These are phyloP conservation scores for Anser brachyrhynchus DNA, from an alignment of 2,113 vertebrate species.

Conservation along the genomic window DNA sequence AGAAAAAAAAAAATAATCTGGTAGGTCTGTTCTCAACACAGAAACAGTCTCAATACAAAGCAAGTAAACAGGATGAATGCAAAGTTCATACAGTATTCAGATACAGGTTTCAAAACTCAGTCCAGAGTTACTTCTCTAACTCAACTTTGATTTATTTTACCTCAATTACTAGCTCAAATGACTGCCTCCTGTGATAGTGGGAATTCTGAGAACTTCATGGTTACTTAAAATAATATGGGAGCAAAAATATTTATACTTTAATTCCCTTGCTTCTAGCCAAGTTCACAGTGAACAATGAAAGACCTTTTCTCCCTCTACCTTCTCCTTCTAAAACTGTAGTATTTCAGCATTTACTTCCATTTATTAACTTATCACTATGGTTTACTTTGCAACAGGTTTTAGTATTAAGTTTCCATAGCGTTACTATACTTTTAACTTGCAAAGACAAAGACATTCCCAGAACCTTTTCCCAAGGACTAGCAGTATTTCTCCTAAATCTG, in stretches of 20 bases:
- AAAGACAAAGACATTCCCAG: not conserved
- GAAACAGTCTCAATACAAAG: not conserved
- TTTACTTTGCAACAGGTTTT: not conserved
- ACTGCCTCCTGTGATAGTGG: accelerated
- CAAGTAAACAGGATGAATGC: not conserved
- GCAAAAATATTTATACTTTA: not conserved
- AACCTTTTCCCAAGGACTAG: not conserved
- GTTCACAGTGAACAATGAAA: not conserved
- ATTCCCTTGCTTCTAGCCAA: not conserved
- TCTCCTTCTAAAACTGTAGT: not conserved
- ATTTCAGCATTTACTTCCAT: not conserved
- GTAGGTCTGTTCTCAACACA: not conserved
- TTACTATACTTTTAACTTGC: not conserved
- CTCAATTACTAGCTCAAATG: not conserved
- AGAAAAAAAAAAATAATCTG: not conserved
- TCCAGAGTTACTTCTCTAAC: not conserved
- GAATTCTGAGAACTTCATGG: not conserved
- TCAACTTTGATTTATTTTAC: not conserved
- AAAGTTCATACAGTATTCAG: not conserved
- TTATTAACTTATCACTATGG: not conserved
- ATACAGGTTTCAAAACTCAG: not conserved
- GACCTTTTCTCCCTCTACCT: not conserved
- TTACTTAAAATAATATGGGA: not conserved
- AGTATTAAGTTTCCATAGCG: not conserved
- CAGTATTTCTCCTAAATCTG: not conserved